Percentiles rank a stretch among this genome's conserved stretches.
phyloP scores from a whole-genome alignment of 2,113 vertebrate genomes.

The Sitta europaea region DNA sequence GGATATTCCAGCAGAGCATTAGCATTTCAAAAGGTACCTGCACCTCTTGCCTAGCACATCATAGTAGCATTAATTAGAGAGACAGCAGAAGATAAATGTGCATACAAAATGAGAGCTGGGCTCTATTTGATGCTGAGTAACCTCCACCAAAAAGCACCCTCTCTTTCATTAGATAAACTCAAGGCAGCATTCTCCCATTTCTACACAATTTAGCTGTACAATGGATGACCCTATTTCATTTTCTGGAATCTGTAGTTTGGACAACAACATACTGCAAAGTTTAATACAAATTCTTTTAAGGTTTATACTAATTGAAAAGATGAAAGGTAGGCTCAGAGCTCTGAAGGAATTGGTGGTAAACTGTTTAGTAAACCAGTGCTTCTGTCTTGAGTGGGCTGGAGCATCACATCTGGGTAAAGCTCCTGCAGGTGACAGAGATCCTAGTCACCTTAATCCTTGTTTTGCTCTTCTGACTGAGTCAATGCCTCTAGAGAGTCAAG shows the following conservation, averaged over 20 bases:
- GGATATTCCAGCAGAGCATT: neutral
- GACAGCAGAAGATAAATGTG: slow-evolving; percentile 1
- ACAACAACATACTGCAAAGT: neutral
- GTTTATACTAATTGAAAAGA: neutral
- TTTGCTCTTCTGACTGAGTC: neutral
- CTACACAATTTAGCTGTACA: neutral
- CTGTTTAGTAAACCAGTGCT: neutral
- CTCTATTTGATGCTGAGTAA: neutral
- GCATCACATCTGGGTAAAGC: neutral
- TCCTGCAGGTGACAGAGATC: neutral
- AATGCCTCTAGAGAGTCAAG: neutral
- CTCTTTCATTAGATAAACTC: neutral
- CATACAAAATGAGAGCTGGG: neutral
- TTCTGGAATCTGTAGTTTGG: neutral
- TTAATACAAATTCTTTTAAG: neutral
- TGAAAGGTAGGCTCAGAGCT: neutral
- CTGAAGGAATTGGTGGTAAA: neutral
- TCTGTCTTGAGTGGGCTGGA: neutral
- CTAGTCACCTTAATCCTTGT: neutral
- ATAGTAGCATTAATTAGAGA: slow-evolving; percentile 20
- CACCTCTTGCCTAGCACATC: neutral
- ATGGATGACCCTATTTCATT: neutral
- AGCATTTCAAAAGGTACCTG: slow-evolving; percentile 43
- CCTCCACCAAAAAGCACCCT: neutral
- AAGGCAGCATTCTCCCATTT: neutral